Evolutionary conservation across 2,888 invertebrate species (phyloP).

Genomic region (Drosophila longiperda): DNA sequence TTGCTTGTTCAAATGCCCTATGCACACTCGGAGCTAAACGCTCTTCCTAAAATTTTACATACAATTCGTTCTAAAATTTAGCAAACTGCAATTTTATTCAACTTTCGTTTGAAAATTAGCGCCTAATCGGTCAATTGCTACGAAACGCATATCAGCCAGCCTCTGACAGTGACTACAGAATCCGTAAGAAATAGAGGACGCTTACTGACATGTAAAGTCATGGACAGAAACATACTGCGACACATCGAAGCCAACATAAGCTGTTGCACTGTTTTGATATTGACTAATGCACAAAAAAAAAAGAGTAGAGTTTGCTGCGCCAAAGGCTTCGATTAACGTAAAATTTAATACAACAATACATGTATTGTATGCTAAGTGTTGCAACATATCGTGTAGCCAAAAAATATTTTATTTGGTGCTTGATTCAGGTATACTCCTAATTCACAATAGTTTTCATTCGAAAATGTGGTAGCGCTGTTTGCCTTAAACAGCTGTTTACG

Average conservation of each 20-base stretch:
- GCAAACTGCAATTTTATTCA: neutral
- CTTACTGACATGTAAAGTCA: neutral
- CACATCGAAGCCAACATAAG: neutral
- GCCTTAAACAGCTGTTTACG: conserved; percentile 6
- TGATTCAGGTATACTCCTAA: too few species aligned
- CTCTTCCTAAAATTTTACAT: neutral
- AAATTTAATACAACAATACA: neutral
- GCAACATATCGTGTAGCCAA: neutral
- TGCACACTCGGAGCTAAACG: neutral
- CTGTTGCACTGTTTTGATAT: neutral
- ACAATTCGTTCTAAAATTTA: neutral
- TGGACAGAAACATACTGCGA: neutral
- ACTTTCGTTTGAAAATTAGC: neutral
- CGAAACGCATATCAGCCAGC: neutral
- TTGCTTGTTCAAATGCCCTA: neutral
- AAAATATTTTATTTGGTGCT: neutral
- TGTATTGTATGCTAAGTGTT: too few species aligned
- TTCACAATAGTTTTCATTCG: neutral
- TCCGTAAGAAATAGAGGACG: neutral
- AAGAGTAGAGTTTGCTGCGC: neutral
- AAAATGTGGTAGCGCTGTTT: neutral
- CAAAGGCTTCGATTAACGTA: neutral
- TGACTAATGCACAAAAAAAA: neutral
- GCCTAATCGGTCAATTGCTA: neutral
- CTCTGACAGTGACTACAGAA: neutral